Base-by-base conservation (phyloP, 2,888 invertebrate species). In the Leptodirus hochenwartii region DNA sequence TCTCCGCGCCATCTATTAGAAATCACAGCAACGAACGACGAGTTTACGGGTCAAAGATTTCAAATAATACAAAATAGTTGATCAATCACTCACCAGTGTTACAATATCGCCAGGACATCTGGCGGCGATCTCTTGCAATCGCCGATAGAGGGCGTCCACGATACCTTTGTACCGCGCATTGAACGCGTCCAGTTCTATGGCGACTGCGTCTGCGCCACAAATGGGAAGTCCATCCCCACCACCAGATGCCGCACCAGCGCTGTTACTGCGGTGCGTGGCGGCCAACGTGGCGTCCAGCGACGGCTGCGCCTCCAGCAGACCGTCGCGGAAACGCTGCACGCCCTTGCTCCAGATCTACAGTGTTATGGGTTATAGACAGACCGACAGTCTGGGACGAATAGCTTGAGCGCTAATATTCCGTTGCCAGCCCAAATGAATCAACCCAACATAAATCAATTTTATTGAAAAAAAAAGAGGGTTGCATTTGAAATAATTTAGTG, bases 341-440 rank as follows among this genome's bases (percentile, higher is more conserved):
- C 80, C 70, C 51, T 77, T 73, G 54, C 81, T 77, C 66, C 82
- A 81, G 53, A 80, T 81, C 85, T 87, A 73, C 42, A 51, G 43
- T 54, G 58, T 62, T 52, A 59, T 55, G 58, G 33, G 36, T 38
- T 36, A 38, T 33, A 34, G 28, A n/a, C n/a, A n/a, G n/a, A n/a
- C n/a, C n/a, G n/a, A n/a, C n/a, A 28, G 30, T 29, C 11, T 32
- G 34, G 36, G 36, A n/a, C n/a, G n/a, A n/a, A n/a, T n/a, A n/a
- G n/a, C n/a, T n/a, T n/a, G n/a, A n/a, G n/a, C n/a, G n/a, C n/a
- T n/a, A n/a, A n/a, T n/a, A n/a, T n/a, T n/a, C n/a, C n/a, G n/a
- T n/a, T n/a, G n/a, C n/a, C n/a, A n/a, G n/a, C n/a, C n/a, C n/a
- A n/a, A n/a, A n/a, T n/a, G n/a, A n/a, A n/a, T n/a, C n/a, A n/a